Evolutionary conservation across 1,140 invertebrate species (phyloP).

Genomic region (Drosophila ananassae): DNA sequence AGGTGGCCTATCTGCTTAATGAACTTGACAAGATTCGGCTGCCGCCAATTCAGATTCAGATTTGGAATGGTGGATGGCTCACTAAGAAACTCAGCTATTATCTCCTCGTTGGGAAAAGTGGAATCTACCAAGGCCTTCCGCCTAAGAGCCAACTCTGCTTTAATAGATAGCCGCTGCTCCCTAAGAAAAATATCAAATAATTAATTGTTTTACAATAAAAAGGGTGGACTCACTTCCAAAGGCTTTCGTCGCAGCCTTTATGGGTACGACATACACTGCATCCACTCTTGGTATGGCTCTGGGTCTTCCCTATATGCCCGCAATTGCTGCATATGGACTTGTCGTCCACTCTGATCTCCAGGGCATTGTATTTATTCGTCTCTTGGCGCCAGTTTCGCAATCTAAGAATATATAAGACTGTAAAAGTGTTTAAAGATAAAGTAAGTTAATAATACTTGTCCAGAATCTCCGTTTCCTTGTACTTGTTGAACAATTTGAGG

Average conservation of each 20-base stretch:
- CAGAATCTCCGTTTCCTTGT: slow-evolving; percentile 87
- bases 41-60: slow-evolving; percentile 87
- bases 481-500: slow-evolving; percentile 89
- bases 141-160: slow-evolving; percentile 89
- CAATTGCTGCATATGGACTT: slow-evolving; percentile 88
- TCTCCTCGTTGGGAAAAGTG: slow-evolving; percentile 89
- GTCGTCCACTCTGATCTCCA: slow-evolving; percentile 85
- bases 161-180: slow-evolving; percentile 86
- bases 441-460: slow-evolving; percentile 86
- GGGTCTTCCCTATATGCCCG: slow-evolving; percentile 87
- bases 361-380: slow-evolving; percentile 84
- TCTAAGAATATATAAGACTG: too few species aligned
- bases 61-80: slow-evolving; percentile 84
- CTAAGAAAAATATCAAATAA: slow-evolving; percentile 78
- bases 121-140: slow-evolving; percentile 88
- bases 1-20: slow-evolving; percentile 88
- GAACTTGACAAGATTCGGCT: slow-evolving; percentile 89
- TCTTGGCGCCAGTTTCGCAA: slow-evolving; percentile 87
- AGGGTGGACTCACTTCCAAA: slow-evolving; percentile 86
- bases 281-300: slow-evolving; percentile 87
- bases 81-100: slow-evolving; percentile 90
- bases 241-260: slow-evolving; percentile 86
- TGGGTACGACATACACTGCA: slow-evolving; percentile 87
- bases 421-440: too few species aligned
- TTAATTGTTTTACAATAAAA: background rate